phyloP scores from a whole-genome alignment of 2,113 vertebrate species.

The Andinoacara biseriatus region DNA sequence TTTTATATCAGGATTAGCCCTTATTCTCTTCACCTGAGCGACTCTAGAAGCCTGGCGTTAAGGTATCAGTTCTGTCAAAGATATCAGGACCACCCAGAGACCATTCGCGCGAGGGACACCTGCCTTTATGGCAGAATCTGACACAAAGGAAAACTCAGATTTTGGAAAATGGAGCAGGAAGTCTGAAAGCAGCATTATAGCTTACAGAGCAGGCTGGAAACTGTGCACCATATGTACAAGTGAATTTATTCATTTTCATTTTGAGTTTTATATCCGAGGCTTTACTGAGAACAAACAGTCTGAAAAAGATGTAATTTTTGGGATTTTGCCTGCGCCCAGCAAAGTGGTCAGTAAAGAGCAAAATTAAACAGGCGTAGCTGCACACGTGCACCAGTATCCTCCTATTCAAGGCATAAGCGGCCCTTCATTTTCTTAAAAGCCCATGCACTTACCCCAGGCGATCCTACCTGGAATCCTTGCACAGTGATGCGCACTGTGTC shows the following conservation, averaged over 20 bases:
- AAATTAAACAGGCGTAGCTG: conserved; percentile 24
- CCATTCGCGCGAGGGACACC: conserved; percentile 15
- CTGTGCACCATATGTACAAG: background rate
- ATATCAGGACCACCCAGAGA: conserved; percentile 49
- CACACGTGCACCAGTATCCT: conserved; percentile 14
- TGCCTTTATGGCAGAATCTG: conserved; percentile 41
- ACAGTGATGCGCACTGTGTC: conserved; percentile 95
- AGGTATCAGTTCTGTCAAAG: conserved; percentile 54
- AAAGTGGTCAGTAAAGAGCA: background rate
- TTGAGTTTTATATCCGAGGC: background rate
- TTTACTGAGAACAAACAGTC: background rate
- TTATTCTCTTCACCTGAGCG: conserved; percentile 49
- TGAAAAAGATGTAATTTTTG: background rate
- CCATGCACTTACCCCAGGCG: conserved; percentile 66
- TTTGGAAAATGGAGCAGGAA: conserved; percentile 25
- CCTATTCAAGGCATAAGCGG: conserved; percentile 27
- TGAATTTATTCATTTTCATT: conserved; percentile 26
- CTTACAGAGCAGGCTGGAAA: background rate
- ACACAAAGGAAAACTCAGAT: conserved; percentile 49
- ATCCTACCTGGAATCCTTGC: conserved; percentile 93
- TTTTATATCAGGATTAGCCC: conserved; percentile 44
- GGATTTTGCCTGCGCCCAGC: background rate
- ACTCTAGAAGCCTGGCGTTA: conserved; percentile 33
- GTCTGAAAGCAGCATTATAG: conserved; percentile 19
- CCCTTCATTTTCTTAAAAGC: conserved; percentile 37